Evolutionary conservation across 2,797 vertebrate genomes (phyloP), one percentile per base, ranked within the genome.

Genomic region (Salmo trutta): DNA sequence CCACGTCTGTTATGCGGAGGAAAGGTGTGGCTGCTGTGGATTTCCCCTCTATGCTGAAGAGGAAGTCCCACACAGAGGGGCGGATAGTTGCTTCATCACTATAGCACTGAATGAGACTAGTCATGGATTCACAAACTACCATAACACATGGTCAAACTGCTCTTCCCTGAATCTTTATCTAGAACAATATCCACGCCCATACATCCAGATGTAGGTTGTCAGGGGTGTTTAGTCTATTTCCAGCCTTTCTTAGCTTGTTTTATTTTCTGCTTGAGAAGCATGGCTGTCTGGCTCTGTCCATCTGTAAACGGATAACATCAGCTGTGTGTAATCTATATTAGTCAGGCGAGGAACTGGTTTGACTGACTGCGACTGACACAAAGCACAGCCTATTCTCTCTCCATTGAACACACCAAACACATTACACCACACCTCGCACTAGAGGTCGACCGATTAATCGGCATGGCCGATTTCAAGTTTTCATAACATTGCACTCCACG

Each of bases 11-110:
- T 24, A 62, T 74, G 47, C 27, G 53, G 76, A 84, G 88, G 87
- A 90, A 87, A 90, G 88, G 88, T 86, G 88, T 85, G 88, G 87
- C 82, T 75, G 31, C 15, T n/a, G 21, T 54, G 24, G 27, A 56
- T 17, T 31, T 66, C 54, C 65, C 74, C 14, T 73, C 16, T 36
- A 47, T 74, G 76, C 65, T 73, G 64, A 33, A 75, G 71, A 85
- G 86, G 82, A 86, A 83, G 77, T 17, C 70, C 53, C 52, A 41
- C 47, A 77, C 62, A 54, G n/a, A 27, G 51, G 15, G 31, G 33
- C 51, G 29, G 52, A 5, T 19, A 53, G 24, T 1, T 16, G 53
- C 16, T 62, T 3, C 16, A 62, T 7, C 59, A 62, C 56, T 62
- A 6, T 19, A 21, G 10, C 59, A 3, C n/a, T 47, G 41, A 47